Evolutionary conservation across 2,797 vertebrate species (phyloP).

Genomic region (Girardinus metallicus): DNA sequence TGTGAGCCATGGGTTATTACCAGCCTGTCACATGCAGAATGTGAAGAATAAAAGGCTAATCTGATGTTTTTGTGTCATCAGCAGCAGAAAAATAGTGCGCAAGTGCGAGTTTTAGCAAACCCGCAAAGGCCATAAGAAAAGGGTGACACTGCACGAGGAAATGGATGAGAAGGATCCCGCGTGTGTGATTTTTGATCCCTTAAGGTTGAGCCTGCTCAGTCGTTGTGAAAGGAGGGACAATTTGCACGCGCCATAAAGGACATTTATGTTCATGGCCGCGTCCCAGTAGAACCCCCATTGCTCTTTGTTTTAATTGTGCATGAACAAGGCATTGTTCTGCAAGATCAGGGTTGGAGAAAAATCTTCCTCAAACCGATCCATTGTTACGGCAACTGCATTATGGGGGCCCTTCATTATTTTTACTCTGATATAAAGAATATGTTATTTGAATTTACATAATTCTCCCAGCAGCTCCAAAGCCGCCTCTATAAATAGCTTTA

Average conservation of each 20-base stretch:
- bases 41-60: slow-evolving; percentile 1
- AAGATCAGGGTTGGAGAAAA: slow-evolving; percentile 68
- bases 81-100: background rate
- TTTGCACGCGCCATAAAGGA: slow-evolving; percentile 77
- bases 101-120: slow-evolving; percentile 19
- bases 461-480: slow-evolving; percentile 67
- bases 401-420: slow-evolving; percentile 75
- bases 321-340: slow-evolving; percentile 77
- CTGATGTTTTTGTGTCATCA: background rate
- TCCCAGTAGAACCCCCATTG: slow-evolving; percentile 72
- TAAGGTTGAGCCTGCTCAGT: slow-evolving; percentile 64
- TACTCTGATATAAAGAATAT: slow-evolving; percentile 75
- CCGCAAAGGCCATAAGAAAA: slow-evolving; percentile 17
- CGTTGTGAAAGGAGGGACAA: slow-evolving; percentile 65
- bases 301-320: slow-evolving; percentile 80
- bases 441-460: slow-evolving; percentile 81
- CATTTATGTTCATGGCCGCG: slow-evolving; percentile 69
- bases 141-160: slow-evolving; percentile 27
- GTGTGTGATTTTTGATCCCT: slow-evolving; percentile 45
- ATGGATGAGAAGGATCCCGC: slow-evolving; percentile 31
- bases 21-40: background rate
- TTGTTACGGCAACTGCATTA: slow-evolving; percentile 77
- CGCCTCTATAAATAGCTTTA: slow-evolving; percentile 76
- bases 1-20: slow-evolving; percentile 12
- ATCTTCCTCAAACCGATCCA: slow-evolving; percentile 69